Base-by-base conservation (phyloP, 2,888 invertebrate species). In the Arrhopalites spinosus region DNA sequence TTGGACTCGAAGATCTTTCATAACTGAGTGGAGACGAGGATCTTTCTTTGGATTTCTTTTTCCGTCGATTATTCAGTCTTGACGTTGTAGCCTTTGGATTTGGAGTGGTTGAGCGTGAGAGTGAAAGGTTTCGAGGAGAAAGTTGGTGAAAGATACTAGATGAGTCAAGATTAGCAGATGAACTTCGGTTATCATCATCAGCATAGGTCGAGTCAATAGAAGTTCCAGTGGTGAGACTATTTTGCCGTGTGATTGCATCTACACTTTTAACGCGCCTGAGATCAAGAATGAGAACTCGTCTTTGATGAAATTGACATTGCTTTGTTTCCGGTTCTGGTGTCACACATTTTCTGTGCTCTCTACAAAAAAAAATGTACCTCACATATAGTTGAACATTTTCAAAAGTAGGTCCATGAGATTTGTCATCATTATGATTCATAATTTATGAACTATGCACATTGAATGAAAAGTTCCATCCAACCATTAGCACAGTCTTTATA, bases 201-300 rank as follows among this genome's bases (percentile, higher is more conserved):
- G 77, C 81, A 59, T 78, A 78, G 2, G 81, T 80, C 0, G 80
- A 80, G 47, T 81, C 81, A 17, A 76, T 74, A 8, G 81, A 81
- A 5, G 81, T 80, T 17, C 72, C 72, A 11, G 82, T 80, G 0
- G 80, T 80, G 3, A 80, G 67, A 68, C 81, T 81, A 36, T 80
- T 80, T 69, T 82, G 83, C 17, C 81, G 77, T 11, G 81, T 78
- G 30, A 81, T 78, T 0, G 79, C 81, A 76, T 83, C 83, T 13
- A 83, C 80, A 76, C 83, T 83, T 71, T 81, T 82, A 15, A 83
- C 83, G 11, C 91, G 86, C 74, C 91, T 85, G 69, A 93, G 85
- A 85, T 93, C 92, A 61, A 93, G 85, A 20, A 93, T 90, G n/a
- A 93, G 89, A 74, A 90, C 86, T 25, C 91, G 91, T 77, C 90